A percentile compares a stretch with the other conserved stretches of the same genome.
Evolutionary conservation across 2,113 vertebrate genomes (phyloP).

Genomic region (Neomonachus schauinslandi): DNA sequence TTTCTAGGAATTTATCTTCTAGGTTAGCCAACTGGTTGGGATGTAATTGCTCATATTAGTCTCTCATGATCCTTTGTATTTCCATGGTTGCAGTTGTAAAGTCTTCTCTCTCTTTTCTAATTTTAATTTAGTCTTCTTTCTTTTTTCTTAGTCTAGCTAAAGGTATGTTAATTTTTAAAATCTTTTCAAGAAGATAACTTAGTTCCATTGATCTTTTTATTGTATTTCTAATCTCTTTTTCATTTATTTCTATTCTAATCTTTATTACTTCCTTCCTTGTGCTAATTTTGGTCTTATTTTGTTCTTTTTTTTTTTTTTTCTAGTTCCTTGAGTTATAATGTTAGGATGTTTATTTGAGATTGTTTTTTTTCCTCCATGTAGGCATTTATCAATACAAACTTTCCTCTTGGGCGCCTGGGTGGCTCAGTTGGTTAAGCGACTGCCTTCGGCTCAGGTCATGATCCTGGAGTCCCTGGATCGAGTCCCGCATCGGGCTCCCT

Average conservation of each 20-base stretch:
- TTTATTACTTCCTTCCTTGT: neutral
- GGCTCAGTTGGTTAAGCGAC: too few relatives aligned
- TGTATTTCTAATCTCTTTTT: neutral
- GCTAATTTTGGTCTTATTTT: neutral
- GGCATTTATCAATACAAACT: neutral
- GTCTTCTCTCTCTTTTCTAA: neutral
- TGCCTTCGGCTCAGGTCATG: too few relatives aligned
- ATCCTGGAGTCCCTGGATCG: too few relatives aligned
- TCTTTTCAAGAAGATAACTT: neutral
- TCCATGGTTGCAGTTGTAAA: neutral
- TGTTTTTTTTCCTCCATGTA: neutral
- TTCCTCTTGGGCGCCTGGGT: too few relatives aligned
- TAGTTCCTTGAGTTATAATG: neutral
- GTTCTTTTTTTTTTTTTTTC: neutral
- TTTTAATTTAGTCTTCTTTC: neutral
- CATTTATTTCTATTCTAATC: neutral
- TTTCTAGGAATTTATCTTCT: neutral
- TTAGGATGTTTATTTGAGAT: neutral
- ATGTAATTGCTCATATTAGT: neutral
- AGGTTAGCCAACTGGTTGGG: neutral
- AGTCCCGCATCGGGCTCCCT: too few relatives aligned
- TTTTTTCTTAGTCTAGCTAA: neutral
- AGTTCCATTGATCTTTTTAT: neutral
- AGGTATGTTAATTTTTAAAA: neutral
- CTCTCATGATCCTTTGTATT: neutral